phyloP scores from a whole-genome alignment of 2,113 vertebrate species.

The Nasalis larvatus region DNA sequence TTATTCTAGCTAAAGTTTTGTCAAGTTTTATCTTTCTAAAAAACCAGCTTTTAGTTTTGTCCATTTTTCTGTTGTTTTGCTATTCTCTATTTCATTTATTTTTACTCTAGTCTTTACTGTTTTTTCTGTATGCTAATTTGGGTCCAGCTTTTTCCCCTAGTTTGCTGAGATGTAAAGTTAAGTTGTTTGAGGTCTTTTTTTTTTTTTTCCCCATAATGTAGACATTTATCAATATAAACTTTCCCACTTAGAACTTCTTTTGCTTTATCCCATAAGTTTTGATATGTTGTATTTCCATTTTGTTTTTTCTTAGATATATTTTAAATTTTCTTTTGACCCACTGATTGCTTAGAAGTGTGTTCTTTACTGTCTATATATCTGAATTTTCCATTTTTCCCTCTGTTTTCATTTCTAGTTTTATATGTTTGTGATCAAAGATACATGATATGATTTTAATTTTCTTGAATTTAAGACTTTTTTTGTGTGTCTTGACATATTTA shows the following conservation, averaged over 20 bases:
- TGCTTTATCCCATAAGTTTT: not conserved
- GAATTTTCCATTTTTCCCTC: not conserved
- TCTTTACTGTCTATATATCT: not conserved
- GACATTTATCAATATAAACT: not conserved
- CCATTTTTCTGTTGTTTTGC: not conserved
- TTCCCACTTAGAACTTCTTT: not conserved
- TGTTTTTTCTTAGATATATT: not conserved
- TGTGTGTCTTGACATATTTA: not conserved
- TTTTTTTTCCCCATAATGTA: not conserved
- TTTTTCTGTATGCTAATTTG: not conserved
- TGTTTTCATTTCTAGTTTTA: not conserved
- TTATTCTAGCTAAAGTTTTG: not conserved
- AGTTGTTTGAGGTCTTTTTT: not conserved
- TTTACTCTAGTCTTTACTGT: not conserved
- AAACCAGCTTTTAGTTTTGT: not conserved
- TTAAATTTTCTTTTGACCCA: not conserved
- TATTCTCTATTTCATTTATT: not conserved
- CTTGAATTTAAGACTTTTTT: not conserved
- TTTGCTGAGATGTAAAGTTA: not conserved
- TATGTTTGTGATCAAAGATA: not conserved
- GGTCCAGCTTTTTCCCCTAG: not conserved
- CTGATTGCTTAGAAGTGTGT: not conserved
- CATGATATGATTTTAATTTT: not conserved
- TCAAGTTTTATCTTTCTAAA: not conserved
- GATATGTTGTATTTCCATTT: not conserved